Base-by-base conservation (phyloP, 2,113 vertebrate species). In the Cyprinodon variegatus region DNA sequence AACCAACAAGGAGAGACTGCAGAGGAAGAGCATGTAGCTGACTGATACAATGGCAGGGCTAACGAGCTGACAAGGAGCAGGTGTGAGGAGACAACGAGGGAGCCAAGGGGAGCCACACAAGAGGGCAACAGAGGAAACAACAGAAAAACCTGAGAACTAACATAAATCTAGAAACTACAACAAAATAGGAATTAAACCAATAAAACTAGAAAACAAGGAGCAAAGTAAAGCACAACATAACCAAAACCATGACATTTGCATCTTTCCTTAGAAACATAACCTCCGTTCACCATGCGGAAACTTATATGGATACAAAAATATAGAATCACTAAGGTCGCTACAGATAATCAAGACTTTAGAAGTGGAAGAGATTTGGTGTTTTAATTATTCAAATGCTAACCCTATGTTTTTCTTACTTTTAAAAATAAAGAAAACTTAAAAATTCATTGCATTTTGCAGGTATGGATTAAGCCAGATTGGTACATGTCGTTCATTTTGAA, bases 251-350 rank as follows among this genome's bases (percentile, higher is more conserved):
- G 50, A 57, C 50, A 61, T 39, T 76, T 83, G 37, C 67, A 86
- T 72, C 67, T 79, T 74, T 15, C 62, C 74, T 74, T 73, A 61
- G 61, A 61, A 68, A 84, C 68, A 57, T 53, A 48, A 76, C 37
- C 71, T 20, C n/a, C 63, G 65, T 39, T 66, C 57, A 80, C 79
- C 36, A 60, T 17, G 43, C 17, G 17, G 11, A 72, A 13, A 66
- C 11, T 68, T n/a, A 61, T n/a, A 37, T n/a, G 41, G 46, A 75
- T 17, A 53, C 14, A 77, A 74, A 77, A 72, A 78, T 53, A 29
- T 20, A n/a, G 3, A 57, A 9, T 8, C 8, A 20, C 3, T 57
- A 57, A 7, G 8, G 6, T n/a, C 36, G 61, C 11, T 22, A 29
- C n/a, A 60, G 45, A 70, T 12, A 15, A 37, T 67, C 14, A 68